Percentiles rank a stretch among this genome's conserved stretches.
Evolutionary conservation across 2,113 vertebrate species (phyloP).

Genomic region (Leucosticte australis): DNA sequence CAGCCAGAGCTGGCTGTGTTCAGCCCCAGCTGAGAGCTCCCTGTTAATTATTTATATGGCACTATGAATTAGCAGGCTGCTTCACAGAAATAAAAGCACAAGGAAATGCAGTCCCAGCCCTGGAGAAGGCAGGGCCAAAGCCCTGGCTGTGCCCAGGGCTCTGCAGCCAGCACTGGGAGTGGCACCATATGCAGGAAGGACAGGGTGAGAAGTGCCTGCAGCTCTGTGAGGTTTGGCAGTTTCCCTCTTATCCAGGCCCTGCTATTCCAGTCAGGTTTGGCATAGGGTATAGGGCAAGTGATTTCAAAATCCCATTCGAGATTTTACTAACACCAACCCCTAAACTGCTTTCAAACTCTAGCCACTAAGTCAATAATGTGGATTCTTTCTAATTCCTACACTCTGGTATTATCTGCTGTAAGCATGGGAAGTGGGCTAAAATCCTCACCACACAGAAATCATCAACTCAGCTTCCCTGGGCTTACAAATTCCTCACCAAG

Average conservation of each 20-base stretch:
- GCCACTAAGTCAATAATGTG: not conserved
- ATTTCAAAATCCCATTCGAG: not conserved
- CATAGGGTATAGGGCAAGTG: rapidly evolving
- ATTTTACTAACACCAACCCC: not conserved
- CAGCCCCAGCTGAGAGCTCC: not conserved
- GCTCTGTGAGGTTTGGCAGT: not conserved
- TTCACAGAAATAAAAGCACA: not conserved
- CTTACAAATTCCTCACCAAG: not conserved
- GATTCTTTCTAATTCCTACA: not conserved
- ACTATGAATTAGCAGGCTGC: not conserved
- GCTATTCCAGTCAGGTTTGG: not conserved
- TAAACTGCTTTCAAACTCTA: not conserved
- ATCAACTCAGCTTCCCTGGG: not conserved
- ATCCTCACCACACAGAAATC: not conserved
- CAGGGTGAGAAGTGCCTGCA: rapidly evolving
- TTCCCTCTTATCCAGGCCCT: not conserved
- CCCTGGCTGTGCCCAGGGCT: not conserved
- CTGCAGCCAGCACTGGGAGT: not conserved
- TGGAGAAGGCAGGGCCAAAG: not conserved
- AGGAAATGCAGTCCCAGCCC: not conserved
- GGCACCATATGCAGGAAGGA: rapidly evolving
- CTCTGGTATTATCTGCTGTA: not conserved
- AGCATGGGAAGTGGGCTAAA: not conserved
- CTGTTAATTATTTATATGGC: not conserved
- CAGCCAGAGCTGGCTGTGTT: not conserved